These are phyloP conservation scores for Ailuropoda melanoleuca DNA, from an alignment of 2,113 vertebrate species.

Conservation along the genomic window DNA sequence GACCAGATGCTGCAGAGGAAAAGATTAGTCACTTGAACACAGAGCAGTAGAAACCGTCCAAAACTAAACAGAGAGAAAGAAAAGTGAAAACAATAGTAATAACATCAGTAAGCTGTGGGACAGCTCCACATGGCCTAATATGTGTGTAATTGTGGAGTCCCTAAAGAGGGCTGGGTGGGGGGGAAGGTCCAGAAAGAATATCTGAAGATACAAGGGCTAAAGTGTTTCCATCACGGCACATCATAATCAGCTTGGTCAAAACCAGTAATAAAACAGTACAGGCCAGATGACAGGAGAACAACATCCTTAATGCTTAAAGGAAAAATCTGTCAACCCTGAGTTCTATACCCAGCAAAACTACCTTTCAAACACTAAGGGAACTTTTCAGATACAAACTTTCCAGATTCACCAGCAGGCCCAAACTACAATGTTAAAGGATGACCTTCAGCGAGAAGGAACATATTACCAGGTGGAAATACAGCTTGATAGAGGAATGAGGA, in stretches of 20 bases:
- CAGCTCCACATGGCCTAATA: not conserved
- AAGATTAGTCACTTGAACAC: not conserved
- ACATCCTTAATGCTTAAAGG: not conserved
- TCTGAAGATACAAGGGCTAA: not conserved
- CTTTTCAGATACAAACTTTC: not conserved
- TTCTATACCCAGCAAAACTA: not conserved
- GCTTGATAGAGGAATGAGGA: not conserved
- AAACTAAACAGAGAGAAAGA: not conserved
- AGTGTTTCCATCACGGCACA: not conserved
- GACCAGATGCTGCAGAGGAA: not conserved
- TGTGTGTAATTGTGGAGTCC: not conserved
- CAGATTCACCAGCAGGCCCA: not conserved
- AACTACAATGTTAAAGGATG: not conserved
- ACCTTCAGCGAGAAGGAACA: not conserved
- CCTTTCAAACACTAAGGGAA: not conserved
- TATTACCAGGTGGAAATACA: not conserved
- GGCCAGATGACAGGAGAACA: not conserved
- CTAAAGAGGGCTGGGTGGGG: not conserved
- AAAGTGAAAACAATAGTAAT: not conserved
- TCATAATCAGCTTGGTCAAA: not conserved
- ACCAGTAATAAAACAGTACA: not conserved
- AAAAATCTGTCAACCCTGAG: not conserved
- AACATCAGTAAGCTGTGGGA: not conserved
- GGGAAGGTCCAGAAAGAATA: not conserved
- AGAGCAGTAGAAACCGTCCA: not conserved